These are phyloP conservation scores for Cryptophagus acutangulus DNA, from an alignment of 2,888 invertebrate genomes.

Conservation along the genomic window DNA sequence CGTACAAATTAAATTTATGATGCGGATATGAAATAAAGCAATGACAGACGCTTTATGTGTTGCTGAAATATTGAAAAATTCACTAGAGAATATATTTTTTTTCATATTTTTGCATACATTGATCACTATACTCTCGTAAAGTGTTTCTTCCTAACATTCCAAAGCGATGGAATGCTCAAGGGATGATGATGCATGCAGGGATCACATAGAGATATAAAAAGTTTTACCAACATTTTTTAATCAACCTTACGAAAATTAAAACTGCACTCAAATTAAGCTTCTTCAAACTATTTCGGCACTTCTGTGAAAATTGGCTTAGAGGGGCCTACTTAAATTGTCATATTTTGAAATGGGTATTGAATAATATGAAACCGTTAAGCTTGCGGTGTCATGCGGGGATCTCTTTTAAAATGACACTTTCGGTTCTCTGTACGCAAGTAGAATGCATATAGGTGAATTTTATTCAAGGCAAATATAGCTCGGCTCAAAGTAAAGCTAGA, in stretches of 20 bases:
- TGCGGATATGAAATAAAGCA: slow-evolving; percentile 2
- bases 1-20: slow-evolving; percentile 6
- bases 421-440: slow-evolving; percentile 21
- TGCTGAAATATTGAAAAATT: slow-evolving; percentile 10
- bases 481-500: slow-evolving; percentile 25
- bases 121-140: slow-evolving; percentile 6
- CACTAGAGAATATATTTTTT: slow-evolving; percentile 9
- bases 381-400: too few relatives aligned
- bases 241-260: too few relatives aligned
- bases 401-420: too few relatives aligned
- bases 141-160: slow-evolving; percentile 9
- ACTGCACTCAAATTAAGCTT: too few relatives aligned
- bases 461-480: slow-evolving; percentile 23
- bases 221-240: too few relatives aligned
- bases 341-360: too few relatives aligned
- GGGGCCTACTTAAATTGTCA: too few relatives aligned
- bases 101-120: neutral
- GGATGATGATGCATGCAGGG: slow-evolving; percentile 1
- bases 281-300: too few relatives aligned
- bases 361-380: too few relatives aligned
- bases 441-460: slow-evolving; percentile 28
- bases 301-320: too few relatives aligned
- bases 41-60: slow-evolving; percentile 9
- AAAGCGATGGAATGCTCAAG: slow-evolving; percentile 1
- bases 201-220: too few relatives aligned